These are phyloP conservation scores for Oncorhynchus mykiss DNA, from an alignment of 2,113 vertebrate species.

Conservation along the genomic window DNA sequence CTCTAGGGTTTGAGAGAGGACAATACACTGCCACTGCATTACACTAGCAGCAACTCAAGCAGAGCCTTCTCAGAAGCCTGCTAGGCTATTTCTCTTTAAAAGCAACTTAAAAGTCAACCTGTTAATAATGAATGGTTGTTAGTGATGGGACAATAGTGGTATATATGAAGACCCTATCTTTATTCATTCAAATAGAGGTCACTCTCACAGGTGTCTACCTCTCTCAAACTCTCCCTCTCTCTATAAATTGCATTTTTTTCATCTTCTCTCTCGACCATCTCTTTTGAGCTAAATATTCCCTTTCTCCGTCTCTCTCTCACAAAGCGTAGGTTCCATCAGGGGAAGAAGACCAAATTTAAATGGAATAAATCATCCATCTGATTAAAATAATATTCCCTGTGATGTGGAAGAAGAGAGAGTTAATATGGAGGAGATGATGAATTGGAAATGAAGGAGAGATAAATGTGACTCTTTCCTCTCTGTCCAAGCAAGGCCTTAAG, in stretches of 20 bases:
- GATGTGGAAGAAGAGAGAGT: slow-evolving; percentile 53
- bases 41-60: background rate
- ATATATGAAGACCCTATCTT: slow-evolving; percentile 67
- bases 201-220: slow-evolving; percentile 56
- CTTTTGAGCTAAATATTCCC: slow-evolving; percentile 39
- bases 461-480: slow-evolving; percentile 40
- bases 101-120: slow-evolving; percentile 30
- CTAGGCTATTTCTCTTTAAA: slow-evolving; percentile 31
- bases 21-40: background rate
- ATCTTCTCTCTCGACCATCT: slow-evolving; percentile 18
- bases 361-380: slow-evolving; percentile 76
- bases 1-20: background rate
- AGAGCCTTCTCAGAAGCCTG: slow-evolving; percentile 8
- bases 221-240: slow-evolving; percentile 27
- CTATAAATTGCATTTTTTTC: slow-evolving; percentile 50
- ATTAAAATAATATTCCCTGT: slow-evolving; percentile 75
- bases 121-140: slow-evolving; percentile 68
- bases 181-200: slow-evolving; percentile 74
- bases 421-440: slow-evolving; percentile 66
- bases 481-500: slow-evolving; percentile 49
- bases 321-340: slow-evolving; percentile 41
- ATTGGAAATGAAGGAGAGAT: slow-evolving; percentile 64
- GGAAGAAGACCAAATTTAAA: slow-evolving; percentile 75
- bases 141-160: slow-evolving; percentile 57
- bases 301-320: background rate